Evolutionary conservation across 1,140 invertebrate genomes (phyloP), one percentile per base, ranked within the genome.

Genomic region (Zaprionus lachaisei): DNA sequence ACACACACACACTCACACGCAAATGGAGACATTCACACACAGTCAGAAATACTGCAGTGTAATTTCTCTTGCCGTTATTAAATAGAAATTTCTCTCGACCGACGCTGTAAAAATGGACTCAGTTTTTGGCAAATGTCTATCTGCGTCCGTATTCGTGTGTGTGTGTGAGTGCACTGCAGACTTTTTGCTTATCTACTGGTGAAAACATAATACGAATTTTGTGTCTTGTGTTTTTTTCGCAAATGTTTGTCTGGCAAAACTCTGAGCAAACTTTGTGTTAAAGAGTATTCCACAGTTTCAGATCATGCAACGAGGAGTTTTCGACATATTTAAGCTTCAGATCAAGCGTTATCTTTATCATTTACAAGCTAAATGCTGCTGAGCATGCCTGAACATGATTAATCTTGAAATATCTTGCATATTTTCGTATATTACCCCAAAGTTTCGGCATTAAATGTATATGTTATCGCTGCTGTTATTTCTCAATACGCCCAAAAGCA

Each of bases 31-130:
- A 72, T 49, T 55, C 37, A 61, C 68, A 63, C 54, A 70, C 47
- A 66, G 68, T 69, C 72, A 31, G 37, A 70, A 84, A 74, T 89
- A 79, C 75, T 89, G 84, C 84, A 89, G 84, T 89, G 79, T 90
- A 89, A 89, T 89, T 89, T 89, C 81, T 89, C 84, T 84, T 81
- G 78, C 61, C 58, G 79, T 89, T 90, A 89, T 89, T 89, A 89
- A 89, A 89, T 89, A 81, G 81, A 89, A 81, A 90, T 89, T 89
- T 77, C 56, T 57, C 79, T 79, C 58, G 49, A 72, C 63, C 2
- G 31, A 57, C 22, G 63, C 2, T 22, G 49, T 69, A 47, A 7
- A 70, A 63, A 22, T 63, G 54, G 57, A 58, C 67, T 67, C 20
- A 9, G 55, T 78, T 85, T 70, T 79, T 89, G 84, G 78, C 83